Base-by-base conservation (phyloP, 2,113 vertebrate species). In the Sebastes fasciatus region DNA sequence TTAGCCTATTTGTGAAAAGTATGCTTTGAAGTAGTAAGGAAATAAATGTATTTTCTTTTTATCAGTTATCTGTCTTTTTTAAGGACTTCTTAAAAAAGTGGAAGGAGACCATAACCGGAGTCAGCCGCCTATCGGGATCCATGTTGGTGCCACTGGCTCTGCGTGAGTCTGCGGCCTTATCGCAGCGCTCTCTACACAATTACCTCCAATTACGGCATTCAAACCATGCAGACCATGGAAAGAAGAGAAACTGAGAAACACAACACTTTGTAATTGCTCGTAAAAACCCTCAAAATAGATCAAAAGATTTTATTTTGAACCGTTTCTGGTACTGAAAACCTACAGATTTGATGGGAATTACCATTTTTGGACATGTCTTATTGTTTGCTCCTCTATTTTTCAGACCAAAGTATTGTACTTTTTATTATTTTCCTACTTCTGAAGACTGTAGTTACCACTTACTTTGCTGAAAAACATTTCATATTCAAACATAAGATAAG, bases 11-110 rank as follows among this genome's bases (percentile, higher is more conserved):
- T 93, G 90, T 79, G 80, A 89, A 74, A 89, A 88, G 58, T 61
- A 82, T 63, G 90, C 93, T 94, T 94, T 94, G 91, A 94, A 94
- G 94, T 89, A 67, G 71, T 52, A 63, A 84, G 71, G 58, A 77
- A 62, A 89, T 67, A 84, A 87, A 91, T 90, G 60, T 74, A 83
- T 89, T 89, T 91, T 80, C 26, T 70, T 72, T 85, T 87, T 86
- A 89, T 92, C 82, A 78, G 85, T 83, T 83, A 58, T 88, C 73
- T 85, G 68, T 90, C 74, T 86, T 87, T 89, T 81, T 85, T 26
- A 66, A 81, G 65, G 84, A 57, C 52, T 80, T 74, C 80, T 80
- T 75, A 51, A 80, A 71, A 80, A 80, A 57, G 34, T 55, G 71
- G 86, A 84, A 76, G 67, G 83, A 85, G 79, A 90, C 82, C 69